Evolutionary conservation across 2,888 invertebrate species (phyloP).

Genomic region (Oxyteleia sp.): DNA sequence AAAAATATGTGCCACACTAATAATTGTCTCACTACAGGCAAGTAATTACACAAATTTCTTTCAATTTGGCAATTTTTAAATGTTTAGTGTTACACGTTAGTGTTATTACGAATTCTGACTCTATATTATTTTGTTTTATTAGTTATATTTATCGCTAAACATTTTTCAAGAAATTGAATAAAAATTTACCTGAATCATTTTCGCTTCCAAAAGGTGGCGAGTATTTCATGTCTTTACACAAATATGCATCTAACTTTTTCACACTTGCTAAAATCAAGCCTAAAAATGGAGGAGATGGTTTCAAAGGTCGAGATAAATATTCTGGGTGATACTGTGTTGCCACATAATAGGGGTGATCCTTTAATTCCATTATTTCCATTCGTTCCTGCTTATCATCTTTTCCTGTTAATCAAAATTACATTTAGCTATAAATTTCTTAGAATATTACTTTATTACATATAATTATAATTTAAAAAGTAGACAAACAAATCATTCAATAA

Average conservation of each 20-base stretch:
- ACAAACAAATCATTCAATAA: too few species aligned
- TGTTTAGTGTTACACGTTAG: too few species aligned
- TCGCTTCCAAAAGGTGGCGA: constrained; percentile 41
- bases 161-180: too few species aligned
- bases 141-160: too few species aligned
- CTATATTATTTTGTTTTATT: too few species aligned
- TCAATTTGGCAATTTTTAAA: too few species aligned
- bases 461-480: background rate
- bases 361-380: constrained; percentile 98
- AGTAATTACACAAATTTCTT: too few species aligned
- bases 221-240: constrained; percentile 25
- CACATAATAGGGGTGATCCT: constrained; percentile 96
- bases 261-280: constrained; percentile 97
- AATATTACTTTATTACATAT: background rate
- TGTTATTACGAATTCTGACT: too few species aligned
- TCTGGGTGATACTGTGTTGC: constrained; percentile 99
- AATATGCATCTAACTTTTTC: constrained; percentile 89
- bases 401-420: constrained; percentile 82
- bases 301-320: constrained; percentile 96
- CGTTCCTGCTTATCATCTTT: constrained; percentile 94
- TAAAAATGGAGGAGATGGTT: constrained; percentile 97
- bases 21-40: too few species aligned
- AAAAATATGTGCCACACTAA: too few species aligned
- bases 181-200: constrained; percentile 58
- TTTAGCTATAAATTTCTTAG: background rate